Conservation (phyloP, 1,140 invertebrate genomes). For the Potamilus streckersoni region DNA sequence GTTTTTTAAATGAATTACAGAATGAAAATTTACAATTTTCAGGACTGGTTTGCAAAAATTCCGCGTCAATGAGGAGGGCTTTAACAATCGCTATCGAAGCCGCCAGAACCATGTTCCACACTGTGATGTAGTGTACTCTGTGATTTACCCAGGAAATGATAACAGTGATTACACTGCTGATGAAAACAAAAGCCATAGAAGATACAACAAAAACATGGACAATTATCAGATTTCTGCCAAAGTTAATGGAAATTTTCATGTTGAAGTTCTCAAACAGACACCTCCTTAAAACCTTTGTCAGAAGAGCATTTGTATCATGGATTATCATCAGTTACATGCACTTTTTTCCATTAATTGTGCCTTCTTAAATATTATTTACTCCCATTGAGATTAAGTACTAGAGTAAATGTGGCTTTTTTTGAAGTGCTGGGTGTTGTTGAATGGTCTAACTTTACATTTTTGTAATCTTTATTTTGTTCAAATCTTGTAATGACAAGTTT, state of each 20-base stretch:
- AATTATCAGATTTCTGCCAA: conserved; percentile 47
- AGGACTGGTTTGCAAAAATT: conserved; percentile 50
- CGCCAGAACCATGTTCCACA: conserved; percentile 51
- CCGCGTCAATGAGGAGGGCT: conserved; percentile 58
- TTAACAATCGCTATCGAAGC: conserved; percentile 58
- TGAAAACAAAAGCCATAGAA: conserved; percentile 51
- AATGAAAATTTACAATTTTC: conserved; percentile 35
- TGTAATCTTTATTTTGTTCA: too few relatives aligned
- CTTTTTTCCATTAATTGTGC: too few relatives aligned
- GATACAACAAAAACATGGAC: conserved; percentile 47
- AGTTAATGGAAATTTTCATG: conserved; percentile 2
- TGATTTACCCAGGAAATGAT: conserved; percentile 57
- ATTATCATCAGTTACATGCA: too few relatives aligned
- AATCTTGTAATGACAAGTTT: too few relatives aligned
- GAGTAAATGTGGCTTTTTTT: too few relatives aligned
- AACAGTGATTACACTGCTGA: conserved; percentile 53
- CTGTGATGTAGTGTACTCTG: conserved; percentile 50
- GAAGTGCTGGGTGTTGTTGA: too few relatives aligned
- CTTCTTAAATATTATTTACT: too few relatives aligned
- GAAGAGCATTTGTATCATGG: too few relatives aligned
- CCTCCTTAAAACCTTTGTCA: too few relatives aligned
- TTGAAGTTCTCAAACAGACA: background rate
- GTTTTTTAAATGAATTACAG: too few relatives aligned
- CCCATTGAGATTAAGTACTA: too few relatives aligned
- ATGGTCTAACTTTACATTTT: too few relatives aligned